phyloP scores from a whole-genome alignment of 2,113 vertebrate species.

The Albula glossodonta region DNA sequence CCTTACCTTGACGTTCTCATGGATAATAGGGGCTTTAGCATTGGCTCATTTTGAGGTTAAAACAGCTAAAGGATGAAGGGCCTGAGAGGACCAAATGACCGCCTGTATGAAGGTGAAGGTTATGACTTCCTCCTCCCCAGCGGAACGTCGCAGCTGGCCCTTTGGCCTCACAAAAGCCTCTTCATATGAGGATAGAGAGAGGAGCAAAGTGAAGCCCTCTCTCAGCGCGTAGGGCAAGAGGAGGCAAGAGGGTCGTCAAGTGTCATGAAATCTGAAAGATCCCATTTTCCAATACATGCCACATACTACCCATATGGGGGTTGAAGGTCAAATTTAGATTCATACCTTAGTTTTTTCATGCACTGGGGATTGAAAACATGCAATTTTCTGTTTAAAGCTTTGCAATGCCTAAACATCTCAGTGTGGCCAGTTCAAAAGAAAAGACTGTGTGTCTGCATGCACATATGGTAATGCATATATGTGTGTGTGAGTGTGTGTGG shows the following conservation, averaged over 20 bases:
- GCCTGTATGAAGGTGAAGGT: neutral
- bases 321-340: neutral
- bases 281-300: neutral
- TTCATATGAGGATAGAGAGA: constrained; percentile 8
- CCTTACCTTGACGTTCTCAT: constrained; percentile 5
- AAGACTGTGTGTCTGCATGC: neutral
- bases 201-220: neutral
- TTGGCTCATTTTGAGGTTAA: constrained; percentile 35
- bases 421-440: neutral
- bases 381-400: neutral
- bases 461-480: neutral
- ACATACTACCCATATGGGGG: neutral
- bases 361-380: neutral
- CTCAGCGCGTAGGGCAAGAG: neutral
- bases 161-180: constrained; percentile 25
- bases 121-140: constrained; percentile 4
- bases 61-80: constrained; percentile 6
- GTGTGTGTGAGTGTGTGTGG: neutral
- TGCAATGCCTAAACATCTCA: neutral
- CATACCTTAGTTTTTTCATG: neutral
- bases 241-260: neutral
- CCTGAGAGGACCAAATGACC: constrained; percentile 9
- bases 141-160: constrained; percentile 31
- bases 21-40: constrained; percentile 35
- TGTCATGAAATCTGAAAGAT: neutral